These are phyloP conservation scores for Drosophila barbarae DNA, from an alignment of 2,888 invertebrate genomes.

Conservation along the genomic window DNA sequence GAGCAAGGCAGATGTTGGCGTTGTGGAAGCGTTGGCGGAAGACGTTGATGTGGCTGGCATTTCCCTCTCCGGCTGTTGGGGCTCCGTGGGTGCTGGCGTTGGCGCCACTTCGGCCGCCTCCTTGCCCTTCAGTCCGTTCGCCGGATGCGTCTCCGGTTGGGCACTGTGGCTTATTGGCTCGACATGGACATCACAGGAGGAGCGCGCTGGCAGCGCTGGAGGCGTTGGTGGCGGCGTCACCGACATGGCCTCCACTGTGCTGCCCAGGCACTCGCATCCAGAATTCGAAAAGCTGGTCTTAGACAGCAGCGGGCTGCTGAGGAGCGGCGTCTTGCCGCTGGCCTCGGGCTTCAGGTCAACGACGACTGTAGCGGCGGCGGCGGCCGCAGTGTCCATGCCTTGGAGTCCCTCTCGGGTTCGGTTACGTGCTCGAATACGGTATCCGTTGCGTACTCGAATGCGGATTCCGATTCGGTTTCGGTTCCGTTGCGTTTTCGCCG, in stretches of 20 bases:
- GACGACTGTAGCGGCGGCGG: conserved; percentile 65
- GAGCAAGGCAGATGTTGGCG: conserved; percentile 67
- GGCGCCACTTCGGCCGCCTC: conserved; percentile 28
- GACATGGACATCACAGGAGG: conserved; percentile 24
- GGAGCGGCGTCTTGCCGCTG: conserved; percentile 50
- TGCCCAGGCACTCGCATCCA: conserved; percentile 64
- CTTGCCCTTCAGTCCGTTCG: conserved; percentile 46
- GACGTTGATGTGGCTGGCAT: conserved; percentile 56
- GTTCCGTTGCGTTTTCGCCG: conserved; percentile 23
- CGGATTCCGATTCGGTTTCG: conserved; percentile 3
- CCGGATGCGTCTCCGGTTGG: conserved; percentile 15
- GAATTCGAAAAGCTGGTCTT: conserved; percentile 49
- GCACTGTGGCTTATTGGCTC: conserved; percentile 17
- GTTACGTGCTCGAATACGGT: conserved; percentile 4
- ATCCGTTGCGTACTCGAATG: conserved; percentile 10
- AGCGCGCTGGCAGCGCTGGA: conserved; percentile 24
- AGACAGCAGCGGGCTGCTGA: conserved; percentile 17
- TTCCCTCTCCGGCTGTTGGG: conserved; percentile 34
- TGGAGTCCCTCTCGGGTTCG: conserved; percentile 11
- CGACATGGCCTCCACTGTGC: conserved; percentile 74
- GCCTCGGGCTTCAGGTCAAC: conserved; percentile 61
- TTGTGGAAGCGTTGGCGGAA: conserved; percentile 72
- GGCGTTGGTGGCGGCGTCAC: conserved; percentile 73
- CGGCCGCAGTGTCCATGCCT: conserved; percentile 68
- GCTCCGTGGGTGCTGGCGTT: conserved; percentile 34